phyloP scores from a whole-genome alignment of 2,888 invertebrate genomes.

The Seira musarum region DNA sequence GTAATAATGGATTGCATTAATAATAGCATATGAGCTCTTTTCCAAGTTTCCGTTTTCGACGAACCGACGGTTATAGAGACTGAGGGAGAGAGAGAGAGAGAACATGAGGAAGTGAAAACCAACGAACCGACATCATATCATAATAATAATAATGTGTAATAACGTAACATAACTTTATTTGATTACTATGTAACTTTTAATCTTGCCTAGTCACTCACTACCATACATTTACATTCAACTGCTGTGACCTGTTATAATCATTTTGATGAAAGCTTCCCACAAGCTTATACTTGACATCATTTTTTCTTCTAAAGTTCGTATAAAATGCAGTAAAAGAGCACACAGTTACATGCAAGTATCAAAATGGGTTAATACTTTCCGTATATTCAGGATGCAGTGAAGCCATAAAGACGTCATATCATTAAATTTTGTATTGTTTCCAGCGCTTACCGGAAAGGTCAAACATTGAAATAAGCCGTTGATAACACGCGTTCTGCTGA shows the following conservation, averaged over 20 bases:
- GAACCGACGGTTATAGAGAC: too few species aligned
- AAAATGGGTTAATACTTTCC: background rate
- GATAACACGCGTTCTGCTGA: too few species aligned
- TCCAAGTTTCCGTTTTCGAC: background rate
- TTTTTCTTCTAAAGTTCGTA: background rate
- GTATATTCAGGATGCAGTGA: background rate
- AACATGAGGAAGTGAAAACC: slow-evolving; percentile 28
- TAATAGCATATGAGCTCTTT: slow-evolving; percentile 28
- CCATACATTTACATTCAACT: background rate
- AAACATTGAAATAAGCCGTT: too few species aligned
- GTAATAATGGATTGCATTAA: slow-evolving; percentile 41
- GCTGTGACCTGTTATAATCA: slow-evolving; percentile 27
- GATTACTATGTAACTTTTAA: slow-evolving; percentile 26
- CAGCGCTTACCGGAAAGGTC: too few species aligned
- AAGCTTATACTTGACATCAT: background rate
- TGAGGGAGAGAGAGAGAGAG: too few species aligned
- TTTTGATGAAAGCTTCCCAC: background rate
- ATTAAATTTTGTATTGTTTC: too few species aligned
- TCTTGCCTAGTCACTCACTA: background rate
- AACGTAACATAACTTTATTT: background rate
- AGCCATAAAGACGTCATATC: too few species aligned
- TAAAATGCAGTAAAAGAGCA: background rate
- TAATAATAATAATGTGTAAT: background rate
- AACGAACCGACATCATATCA: slow-evolving; percentile 46
- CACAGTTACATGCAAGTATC: background rate